Conservation (phyloP, 2,113 vertebrate genomes). For the Pituophis catenifer region DNA sequence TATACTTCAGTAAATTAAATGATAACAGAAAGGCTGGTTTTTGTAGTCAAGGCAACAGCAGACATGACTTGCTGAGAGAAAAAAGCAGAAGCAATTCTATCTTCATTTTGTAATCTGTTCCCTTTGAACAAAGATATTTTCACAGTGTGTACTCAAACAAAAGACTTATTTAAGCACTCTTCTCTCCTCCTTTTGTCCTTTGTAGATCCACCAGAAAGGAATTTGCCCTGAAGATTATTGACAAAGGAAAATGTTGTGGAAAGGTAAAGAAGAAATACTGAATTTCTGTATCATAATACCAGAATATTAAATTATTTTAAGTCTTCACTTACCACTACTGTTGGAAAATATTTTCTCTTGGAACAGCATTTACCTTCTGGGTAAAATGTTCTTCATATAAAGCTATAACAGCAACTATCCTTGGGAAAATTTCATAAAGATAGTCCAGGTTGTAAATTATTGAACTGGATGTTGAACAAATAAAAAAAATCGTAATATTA, state of each 20-base stretch:
- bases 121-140: neutral
- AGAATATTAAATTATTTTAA: neutral
- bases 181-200: neutral
- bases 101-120: slow-evolving; percentile 14
- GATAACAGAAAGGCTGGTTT: slow-evolving; percentile 23
- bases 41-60: slow-evolving; percentile 61
- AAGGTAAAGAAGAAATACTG: slow-evolving; percentile 75
- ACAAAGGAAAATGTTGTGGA: slow-evolving; percentile 94
- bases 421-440: slow-evolving; percentile 14
- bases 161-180: slow-evolving; percentile 11
- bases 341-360: neutral
- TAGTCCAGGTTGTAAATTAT: neutral
- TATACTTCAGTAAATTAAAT: slow-evolving; percentile 32
- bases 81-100: neutral
- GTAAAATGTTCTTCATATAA: slow-evolving; percentile 31
- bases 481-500: neutral
- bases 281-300: neutral
- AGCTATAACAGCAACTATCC: slow-evolving; percentile 1
- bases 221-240: slow-evolving; percentile 97
- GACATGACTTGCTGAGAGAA: slow-evolving; percentile 10
- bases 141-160: neutral
- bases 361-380: neutral
- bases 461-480: neutral
- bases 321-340: neutral
- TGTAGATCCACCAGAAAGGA: slow-evolving; percentile 90